These are phyloP conservation scores for Pantherophis vulpinus DNA, from an alignment of 2,797 vertebrate species.

Conservation along the genomic window DNA sequence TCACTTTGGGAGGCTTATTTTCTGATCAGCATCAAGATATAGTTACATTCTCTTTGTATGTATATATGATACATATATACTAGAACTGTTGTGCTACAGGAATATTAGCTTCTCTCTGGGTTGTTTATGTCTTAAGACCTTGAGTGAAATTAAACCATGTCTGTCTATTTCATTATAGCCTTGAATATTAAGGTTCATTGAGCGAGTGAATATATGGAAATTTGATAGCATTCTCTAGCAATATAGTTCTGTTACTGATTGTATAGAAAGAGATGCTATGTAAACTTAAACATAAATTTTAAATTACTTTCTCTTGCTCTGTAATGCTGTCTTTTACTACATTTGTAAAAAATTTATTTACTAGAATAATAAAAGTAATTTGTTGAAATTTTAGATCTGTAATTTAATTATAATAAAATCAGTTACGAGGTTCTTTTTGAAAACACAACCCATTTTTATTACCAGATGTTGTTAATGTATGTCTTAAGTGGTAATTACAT, in stretches of 20 bases:
- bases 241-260: background rate
- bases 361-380: conserved; percentile 47
- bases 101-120: background rate
- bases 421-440: conserved; percentile 46
- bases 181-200: background rate
- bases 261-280: background rate
- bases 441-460: conserved; percentile 49
- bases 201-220: background rate
- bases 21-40: background rate
- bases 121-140: background rate
- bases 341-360: background rate
- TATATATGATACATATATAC: background rate
- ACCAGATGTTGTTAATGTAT: conserved; percentile 53
- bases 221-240: background rate
- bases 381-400: conserved; percentile 47
- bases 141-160: background rate
- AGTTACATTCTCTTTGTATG: background rate
- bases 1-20: background rate
- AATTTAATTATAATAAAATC: conserved; percentile 61
- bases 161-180: background rate
- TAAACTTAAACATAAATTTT: background rate
- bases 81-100: background rate
- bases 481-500: conserved; percentile 63
- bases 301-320: background rate
- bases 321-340: background rate